phyloP scores from a whole-genome alignment of 2,797 vertebrate genomes.

The Glyptemys insculpta region DNA sequence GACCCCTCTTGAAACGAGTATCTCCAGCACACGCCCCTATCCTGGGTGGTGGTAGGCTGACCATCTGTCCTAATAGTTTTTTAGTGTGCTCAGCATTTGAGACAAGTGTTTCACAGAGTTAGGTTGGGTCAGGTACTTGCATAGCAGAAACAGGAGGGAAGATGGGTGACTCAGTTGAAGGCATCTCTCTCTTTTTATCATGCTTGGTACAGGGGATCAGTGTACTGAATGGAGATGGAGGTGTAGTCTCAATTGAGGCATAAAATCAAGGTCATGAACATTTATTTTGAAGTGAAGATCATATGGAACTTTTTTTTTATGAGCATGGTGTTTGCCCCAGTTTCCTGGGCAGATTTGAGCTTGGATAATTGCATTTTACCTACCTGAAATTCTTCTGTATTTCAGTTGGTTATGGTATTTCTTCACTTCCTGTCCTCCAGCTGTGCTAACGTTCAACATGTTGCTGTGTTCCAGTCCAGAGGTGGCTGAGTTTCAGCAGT shows the following conservation, averaged over 20 bases:
- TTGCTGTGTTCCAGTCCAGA: neutral
- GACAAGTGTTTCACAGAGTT: neutral
- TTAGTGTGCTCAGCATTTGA: neutral
- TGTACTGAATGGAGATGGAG: neutral
- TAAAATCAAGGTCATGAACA: neutral
- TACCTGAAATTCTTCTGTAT: neutral
- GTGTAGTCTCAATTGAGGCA: slow-evolving; percentile 19
- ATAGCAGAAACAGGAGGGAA: neutral
- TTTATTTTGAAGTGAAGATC: slow-evolving; percentile 5
- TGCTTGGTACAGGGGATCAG: slow-evolving; percentile 29
- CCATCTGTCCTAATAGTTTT: neutral
- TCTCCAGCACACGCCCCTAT: neutral
- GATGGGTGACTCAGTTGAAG: slow-evolving; percentile 24
- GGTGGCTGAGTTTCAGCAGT: neutral
- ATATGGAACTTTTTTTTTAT: neutral
- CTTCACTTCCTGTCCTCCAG: neutral
- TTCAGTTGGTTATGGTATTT: neutral
- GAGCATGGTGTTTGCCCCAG: neutral
- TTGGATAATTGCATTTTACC: neutral
- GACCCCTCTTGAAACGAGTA: neutral
- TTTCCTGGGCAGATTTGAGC: neutral
- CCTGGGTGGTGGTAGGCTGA: neutral
- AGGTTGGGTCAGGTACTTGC: neutral
- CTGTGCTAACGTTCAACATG: neutral
- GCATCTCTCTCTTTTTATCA: slow-evolving; percentile 38